Conservation (phyloP, 2,797 vertebrate species). For the Phoebastria nigripes region DNA sequence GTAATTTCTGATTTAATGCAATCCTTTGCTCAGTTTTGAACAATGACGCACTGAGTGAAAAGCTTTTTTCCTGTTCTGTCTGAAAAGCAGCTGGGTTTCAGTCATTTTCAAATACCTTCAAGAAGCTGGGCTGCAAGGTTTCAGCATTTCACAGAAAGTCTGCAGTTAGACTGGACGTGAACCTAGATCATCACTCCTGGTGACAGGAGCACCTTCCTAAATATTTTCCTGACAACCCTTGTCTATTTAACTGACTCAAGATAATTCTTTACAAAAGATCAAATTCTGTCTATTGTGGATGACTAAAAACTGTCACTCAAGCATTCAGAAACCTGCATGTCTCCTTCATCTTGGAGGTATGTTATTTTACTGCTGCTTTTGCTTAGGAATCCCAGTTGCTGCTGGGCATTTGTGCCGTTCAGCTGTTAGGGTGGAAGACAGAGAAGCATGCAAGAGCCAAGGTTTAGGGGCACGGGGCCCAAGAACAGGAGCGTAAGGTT, state of each 20-base stretch:
- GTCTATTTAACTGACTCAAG: slow-evolving; percentile 6
- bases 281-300: neutral
- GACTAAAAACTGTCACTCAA: slow-evolving; percentile 36
- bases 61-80: neutral
- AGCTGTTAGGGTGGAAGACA: slow-evolving; percentile 60
- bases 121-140: neutral
- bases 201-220: neutral
- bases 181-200: neutral
- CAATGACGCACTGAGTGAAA: neutral
- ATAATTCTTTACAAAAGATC: slow-evolving; percentile 21
- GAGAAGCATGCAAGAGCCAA: slow-evolving; percentile 31
- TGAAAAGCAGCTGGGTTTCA: neutral
- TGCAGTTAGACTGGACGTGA: neutral
- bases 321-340: slow-evolving; percentile 44
- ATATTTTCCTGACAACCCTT: slow-evolving; percentile 29
- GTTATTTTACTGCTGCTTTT: slow-evolving; percentile 49
- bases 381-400: slow-evolving; percentile 60
- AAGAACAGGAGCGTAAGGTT: slow-evolving; percentile 36
- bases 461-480: slow-evolving; percentile 13
- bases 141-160: neutral
- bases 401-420: slow-evolving; percentile 65
- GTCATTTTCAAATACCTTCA: neutral
- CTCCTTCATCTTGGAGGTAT: slow-evolving; percentile 27
- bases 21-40: neutral
- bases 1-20: neutral